These are phyloP conservation scores for Setophaga coronata DNA, from an alignment of 2,113 vertebrate genomes.

Conservation along the genomic window DNA sequence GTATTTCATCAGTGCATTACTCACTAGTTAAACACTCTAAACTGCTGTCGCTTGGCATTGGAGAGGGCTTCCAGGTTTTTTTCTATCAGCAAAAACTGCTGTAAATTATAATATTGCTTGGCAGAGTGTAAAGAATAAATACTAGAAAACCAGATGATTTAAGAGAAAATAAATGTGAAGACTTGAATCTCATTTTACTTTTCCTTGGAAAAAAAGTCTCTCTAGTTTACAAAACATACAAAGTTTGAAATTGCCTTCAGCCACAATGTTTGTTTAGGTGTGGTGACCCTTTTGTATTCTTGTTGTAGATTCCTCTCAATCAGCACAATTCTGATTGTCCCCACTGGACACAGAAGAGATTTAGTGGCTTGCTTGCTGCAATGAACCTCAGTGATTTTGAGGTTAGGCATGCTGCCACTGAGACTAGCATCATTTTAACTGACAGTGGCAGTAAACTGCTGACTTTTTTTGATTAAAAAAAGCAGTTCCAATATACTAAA, in stretches of 20 bases:
- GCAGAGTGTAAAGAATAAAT: slow-evolving; percentile 11
- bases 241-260: slow-evolving; percentile 33
- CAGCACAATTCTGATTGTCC: slow-evolving; percentile 45
- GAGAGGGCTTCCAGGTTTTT: slow-evolving; percentile 67
- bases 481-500: neutral
- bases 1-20: slow-evolving; percentile 71
- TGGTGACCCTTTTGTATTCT: slow-evolving; percentile 33
- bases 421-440: slow-evolving; percentile 38
- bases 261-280: slow-evolving; percentile 46
- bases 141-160: slow-evolving; percentile 26
- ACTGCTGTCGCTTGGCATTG: slow-evolving; percentile 64
- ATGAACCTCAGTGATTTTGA: slow-evolving; percentile 53
- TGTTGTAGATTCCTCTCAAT: slow-evolving; percentile 12
- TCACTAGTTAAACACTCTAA: slow-evolving; percentile 72
- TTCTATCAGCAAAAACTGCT: slow-evolving; percentile 42
- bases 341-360: neutral
- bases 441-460: slow-evolving; percentile 36
- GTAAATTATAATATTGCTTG: slow-evolving; percentile 45
- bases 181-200: slow-evolving; percentile 24
- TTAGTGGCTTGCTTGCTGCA: slow-evolving; percentile 25
- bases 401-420: slow-evolving; percentile 37
- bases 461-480: slow-evolving; percentile 53
- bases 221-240: slow-evolving; percentile 15
- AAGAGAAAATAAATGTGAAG: neutral
- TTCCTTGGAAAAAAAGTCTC: neutral